Conservation (phyloP, 53 echinoderm and acorn worm genomes). For the Mesocentrotus franciscanus region DNA sequence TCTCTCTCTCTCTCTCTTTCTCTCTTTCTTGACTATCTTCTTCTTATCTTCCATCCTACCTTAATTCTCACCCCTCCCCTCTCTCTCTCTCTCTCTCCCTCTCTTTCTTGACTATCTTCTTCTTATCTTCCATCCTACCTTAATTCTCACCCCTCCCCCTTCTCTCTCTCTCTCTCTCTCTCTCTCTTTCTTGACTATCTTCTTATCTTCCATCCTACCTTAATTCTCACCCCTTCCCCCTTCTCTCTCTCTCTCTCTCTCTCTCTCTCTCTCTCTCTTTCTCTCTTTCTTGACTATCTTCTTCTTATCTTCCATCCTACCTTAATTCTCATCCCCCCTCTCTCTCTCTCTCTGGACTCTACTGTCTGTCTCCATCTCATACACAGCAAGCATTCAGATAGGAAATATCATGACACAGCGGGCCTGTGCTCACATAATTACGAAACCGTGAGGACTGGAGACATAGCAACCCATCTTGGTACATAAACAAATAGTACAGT, state of each 20-base stretch:
- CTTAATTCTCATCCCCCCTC: too few relatives aligned
- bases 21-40: too few relatives aligned
- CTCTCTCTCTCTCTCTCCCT: neutral
- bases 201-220: neutral
- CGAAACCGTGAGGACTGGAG: neutral
- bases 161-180: neutral
- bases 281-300: neutral
- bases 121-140: neutral
- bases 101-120: neutral
- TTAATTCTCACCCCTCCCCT: too few relatives aligned
- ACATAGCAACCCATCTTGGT: constrained; percentile 5
- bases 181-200: neutral
- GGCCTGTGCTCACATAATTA: neutral
- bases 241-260: neutral
- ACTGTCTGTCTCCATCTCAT: neutral
- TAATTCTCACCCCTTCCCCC: neutral
- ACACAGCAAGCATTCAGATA: neutral
- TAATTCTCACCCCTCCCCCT: neutral
- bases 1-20: too few relatives aligned
- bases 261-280: neutral
- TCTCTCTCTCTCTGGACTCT: neutral
- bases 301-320: neutral
- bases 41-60: too few relatives aligned
- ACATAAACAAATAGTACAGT: neutral
- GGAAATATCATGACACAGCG: neutral